Conservation (phyloP, 2,888 invertebrate species). For the Isoperla grammatica region DNA sequence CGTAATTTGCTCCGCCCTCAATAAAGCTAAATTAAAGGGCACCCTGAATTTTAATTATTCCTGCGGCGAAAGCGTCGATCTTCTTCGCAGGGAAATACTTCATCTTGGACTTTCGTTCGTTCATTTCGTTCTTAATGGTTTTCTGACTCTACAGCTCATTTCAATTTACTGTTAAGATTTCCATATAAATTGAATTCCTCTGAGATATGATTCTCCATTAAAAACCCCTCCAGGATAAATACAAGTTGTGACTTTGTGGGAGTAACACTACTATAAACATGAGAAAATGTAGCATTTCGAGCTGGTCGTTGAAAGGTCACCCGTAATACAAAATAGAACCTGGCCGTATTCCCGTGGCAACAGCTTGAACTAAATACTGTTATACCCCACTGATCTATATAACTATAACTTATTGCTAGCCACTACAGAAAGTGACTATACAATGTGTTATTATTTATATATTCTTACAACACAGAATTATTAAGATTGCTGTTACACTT, state of each 20-base stretch:
- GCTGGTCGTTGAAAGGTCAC: too few species aligned
- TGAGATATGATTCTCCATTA: constrained; percentile 15
- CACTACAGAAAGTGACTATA: too few species aligned
- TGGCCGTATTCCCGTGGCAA: too few species aligned
- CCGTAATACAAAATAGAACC: too few species aligned
- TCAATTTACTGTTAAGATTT: constrained; percentile 23
- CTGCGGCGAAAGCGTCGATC: not conserved
- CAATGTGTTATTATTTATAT: too few species aligned
- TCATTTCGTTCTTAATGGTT: constrained; percentile 17
- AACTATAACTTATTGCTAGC: too few species aligned
- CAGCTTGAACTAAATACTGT: too few species aligned
- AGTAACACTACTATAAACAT: constrained; percentile 3
- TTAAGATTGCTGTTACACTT: too few species aligned
- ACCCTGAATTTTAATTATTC: constrained; percentile 25
- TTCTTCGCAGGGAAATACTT: constrained; percentile 13
- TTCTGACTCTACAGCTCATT: constrained; percentile 14
- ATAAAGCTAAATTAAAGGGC: constrained; percentile 26
- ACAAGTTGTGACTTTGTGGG: constrained; percentile 1
- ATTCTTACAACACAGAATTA: too few species aligned
- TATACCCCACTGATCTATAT: too few species aligned
- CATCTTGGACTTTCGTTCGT: constrained; percentile 8
- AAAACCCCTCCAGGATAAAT: constrained; percentile 9
- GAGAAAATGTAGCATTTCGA: too few species aligned
- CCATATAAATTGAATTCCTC: constrained; percentile 28
- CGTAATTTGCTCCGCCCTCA: constrained; percentile 18